phyloP scores from a whole-genome alignment of 2,797 vertebrate species.

The Micromesistius poutassou region DNA sequence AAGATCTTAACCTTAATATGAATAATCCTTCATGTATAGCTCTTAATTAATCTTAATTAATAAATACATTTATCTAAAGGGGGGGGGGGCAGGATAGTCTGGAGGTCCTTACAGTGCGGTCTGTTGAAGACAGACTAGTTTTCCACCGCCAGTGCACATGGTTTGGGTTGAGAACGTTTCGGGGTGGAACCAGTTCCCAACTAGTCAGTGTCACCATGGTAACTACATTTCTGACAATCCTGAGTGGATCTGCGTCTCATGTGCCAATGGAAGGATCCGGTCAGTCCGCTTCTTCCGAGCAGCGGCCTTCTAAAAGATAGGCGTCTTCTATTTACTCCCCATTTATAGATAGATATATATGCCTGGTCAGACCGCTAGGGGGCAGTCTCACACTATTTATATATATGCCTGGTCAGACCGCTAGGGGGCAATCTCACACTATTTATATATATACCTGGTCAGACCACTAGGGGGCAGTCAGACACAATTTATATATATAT shows the following conservation, averaged over 20 bases:
- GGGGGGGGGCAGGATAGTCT: too few species aligned
- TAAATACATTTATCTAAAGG: not conserved
- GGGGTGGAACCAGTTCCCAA: not conserved
- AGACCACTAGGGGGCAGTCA: not conserved
- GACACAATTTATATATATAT: not conserved
- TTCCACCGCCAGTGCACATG: too few species aligned
- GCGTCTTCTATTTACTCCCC: not conserved
- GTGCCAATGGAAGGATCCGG: not conserved
- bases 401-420: not conserved
- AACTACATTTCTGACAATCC: constrained; percentile 1
- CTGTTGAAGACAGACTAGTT: too few species aligned
- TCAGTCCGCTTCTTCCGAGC: not conserved
- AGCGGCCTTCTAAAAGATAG: not conserved
- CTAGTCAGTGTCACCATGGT: not conserved
- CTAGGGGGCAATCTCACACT: not conserved
- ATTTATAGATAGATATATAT: not conserved
- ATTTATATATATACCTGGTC: not conserved
- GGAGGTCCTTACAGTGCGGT: too few species aligned
- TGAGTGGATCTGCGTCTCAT: not conserved
- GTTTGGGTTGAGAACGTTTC: too few species aligned
- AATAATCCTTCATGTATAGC: not conserved
- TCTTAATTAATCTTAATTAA: not conserved
- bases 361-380: too few species aligned
- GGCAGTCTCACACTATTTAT: too few species aligned
- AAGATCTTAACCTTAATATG: not conserved